These are phyloP conservation scores for Helicolenus hilgendorfi DNA, from an alignment of 2,797 vertebrate genomes.

Conservation along the genomic window DNA sequence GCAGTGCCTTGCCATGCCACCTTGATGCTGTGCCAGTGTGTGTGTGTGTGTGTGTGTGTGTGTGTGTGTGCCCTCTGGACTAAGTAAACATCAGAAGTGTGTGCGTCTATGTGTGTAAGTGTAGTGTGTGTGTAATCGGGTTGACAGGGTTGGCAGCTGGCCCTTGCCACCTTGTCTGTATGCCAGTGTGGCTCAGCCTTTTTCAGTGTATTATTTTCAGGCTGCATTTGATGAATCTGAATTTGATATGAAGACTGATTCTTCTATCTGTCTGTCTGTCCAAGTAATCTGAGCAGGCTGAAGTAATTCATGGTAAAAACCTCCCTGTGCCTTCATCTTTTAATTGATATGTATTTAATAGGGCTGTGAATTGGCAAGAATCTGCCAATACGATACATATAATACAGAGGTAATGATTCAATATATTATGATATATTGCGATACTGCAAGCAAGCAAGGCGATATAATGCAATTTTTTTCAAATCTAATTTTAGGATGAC, in stretches of 20 bases:
- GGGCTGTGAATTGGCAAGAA: no score
- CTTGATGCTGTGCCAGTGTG: constrained; percentile 75
- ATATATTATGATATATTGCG: no score
- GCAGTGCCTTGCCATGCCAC: constrained; percentile 70
- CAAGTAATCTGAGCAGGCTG: no score
- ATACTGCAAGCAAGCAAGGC: no score
- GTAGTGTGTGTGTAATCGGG: constrained; percentile 64
- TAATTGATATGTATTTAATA: not conserved
- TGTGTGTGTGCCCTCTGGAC: constrained; percentile 49
- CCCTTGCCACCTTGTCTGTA: constrained; percentile 60
- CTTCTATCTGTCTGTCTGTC: not conserved
- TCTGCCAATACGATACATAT: no score
- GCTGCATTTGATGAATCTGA: constrained; percentile 16
- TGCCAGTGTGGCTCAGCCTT: constrained; percentile 59
- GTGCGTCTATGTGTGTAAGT: constrained; percentile 15
- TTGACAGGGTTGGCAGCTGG: constrained; percentile 75
- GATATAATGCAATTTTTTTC: no score
- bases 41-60: constrained; percentile 28
- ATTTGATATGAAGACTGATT: constrained; percentile 1
- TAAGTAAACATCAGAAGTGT: constrained; percentile 50
- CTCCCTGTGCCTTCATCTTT: not conserved
- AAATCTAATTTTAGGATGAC: no score
- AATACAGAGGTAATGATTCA: no score
- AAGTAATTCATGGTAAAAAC: not conserved
- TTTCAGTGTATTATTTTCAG: constrained; percentile 52